phyloP scores from a whole-genome alignment of 2,888 invertebrate genomes.

The Tubiluchus corallicola region DNA sequence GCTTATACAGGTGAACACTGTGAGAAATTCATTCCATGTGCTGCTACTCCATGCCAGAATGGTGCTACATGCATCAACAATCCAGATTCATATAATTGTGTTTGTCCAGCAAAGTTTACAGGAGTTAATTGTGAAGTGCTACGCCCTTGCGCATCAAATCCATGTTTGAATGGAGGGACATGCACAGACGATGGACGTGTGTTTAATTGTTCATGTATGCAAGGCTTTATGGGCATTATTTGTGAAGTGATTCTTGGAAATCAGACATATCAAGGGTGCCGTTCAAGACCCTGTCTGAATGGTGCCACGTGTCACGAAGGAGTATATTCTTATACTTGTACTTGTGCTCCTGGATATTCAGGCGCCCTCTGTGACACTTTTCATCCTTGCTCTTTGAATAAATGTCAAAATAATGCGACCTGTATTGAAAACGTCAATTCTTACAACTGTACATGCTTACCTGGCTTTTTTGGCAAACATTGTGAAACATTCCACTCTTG shows the following conservation, averaged over 20 bases:
- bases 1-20: neutral
- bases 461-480: neutral
- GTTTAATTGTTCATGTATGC: too few species aligned
- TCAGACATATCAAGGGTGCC: too few species aligned
- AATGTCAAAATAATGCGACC: neutral
- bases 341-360: too few species aligned
- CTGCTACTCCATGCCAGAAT: neutral
- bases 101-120: neutral
- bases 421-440: neutral
- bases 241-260: too few species aligned
- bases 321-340: too few species aligned
- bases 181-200: too few species aligned
- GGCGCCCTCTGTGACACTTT: neutral
- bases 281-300: neutral
- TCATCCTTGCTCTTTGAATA: neutral
- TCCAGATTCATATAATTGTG: neutral
- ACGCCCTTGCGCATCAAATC: neutral
- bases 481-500: neutral
- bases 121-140: neutral
- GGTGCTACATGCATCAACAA: neutral
- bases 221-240: too few species aligned
- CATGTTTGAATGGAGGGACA: neutral
- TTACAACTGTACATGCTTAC: neutral
- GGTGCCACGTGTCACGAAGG: neutral
- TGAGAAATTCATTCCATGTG: neutral